Evolutionary conservation across 2,113 vertebrate species (phyloP).

Genomic region (Pollimyrus isidori): DNA sequence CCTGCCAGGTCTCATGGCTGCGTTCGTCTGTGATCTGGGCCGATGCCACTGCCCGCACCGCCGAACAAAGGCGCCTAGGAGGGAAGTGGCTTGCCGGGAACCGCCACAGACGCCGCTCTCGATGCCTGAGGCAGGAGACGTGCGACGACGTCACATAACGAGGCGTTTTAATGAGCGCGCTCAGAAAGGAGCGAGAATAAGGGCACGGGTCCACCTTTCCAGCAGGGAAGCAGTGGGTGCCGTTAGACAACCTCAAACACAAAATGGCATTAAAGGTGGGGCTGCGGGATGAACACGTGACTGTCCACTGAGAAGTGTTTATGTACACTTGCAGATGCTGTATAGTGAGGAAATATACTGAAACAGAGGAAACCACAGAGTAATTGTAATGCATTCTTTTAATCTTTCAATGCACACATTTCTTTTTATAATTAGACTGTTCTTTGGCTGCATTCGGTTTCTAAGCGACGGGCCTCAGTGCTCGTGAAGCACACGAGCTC

Average conservation of each 20-base stretch:
- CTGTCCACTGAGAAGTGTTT: background rate
- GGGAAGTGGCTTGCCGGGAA: background rate
- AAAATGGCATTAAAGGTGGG: background rate
- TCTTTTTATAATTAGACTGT: background rate
- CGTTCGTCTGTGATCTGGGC: background rate
- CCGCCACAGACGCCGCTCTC: background rate
- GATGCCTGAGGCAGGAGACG: background rate
- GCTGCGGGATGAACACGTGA: background rate
- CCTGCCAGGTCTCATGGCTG: background rate
- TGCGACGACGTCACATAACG: background rate
- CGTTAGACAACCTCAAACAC: background rate
- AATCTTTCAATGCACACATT: background rate
- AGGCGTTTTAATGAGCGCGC: background rate
- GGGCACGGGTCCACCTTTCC: background rate
- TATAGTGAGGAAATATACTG: background rate
- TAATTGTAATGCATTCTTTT: background rate
- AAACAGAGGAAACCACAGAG: background rate
- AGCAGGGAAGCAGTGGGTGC: background rate
- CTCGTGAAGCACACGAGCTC: background rate
- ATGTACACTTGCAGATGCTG: background rate
- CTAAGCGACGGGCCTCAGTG: background rate
- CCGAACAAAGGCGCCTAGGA: background rate
- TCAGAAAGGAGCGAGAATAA: background rate
- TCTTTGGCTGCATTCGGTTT: background rate
- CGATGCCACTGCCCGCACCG: background rate